A percentile compares a stretch with the other conserved stretches of the same genome.
Conservation (phyloP, 2,797 vertebrate genomes). For the Enteromius radiatus region DNA sequence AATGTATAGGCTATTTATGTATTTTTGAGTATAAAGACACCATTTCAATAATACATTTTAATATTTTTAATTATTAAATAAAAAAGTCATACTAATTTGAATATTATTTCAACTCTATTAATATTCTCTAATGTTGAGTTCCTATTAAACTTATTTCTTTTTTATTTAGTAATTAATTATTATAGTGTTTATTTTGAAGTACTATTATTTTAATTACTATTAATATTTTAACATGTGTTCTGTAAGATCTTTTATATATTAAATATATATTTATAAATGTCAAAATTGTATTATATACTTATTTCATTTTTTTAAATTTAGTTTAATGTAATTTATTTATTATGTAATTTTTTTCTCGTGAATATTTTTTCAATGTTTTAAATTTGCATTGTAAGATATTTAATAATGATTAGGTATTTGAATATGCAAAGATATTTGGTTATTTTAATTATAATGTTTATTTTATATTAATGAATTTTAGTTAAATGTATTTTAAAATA, state of each 20-base stretch:
- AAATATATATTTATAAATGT: too few species aligned
- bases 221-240: too few species aligned
- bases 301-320: neutral
- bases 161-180: neutral
- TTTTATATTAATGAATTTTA: neutral
- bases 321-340: neutral
- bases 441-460: neutral
- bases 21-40: neutral
- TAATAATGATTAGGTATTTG: too few species aligned
- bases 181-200: neutral
- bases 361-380: too few species aligned
- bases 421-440: neutral
- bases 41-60: neutral
- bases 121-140: neutral
- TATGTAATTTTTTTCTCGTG: too few species aligned
- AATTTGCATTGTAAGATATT: too few species aligned
- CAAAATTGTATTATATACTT: too few species aligned
- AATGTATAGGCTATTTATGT: neutral
- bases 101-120: neutral
- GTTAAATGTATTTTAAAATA: neutral
- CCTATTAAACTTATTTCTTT: neutral
- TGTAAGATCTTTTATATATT: neutral
- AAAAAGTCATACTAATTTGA: neutral
- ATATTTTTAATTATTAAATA: neutral
- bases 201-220: too few species aligned